These are phyloP conservation scores for Camponotus floridanus DNA, from an alignment of 1,140 invertebrate genomes.

Conservation along the genomic window DNA sequence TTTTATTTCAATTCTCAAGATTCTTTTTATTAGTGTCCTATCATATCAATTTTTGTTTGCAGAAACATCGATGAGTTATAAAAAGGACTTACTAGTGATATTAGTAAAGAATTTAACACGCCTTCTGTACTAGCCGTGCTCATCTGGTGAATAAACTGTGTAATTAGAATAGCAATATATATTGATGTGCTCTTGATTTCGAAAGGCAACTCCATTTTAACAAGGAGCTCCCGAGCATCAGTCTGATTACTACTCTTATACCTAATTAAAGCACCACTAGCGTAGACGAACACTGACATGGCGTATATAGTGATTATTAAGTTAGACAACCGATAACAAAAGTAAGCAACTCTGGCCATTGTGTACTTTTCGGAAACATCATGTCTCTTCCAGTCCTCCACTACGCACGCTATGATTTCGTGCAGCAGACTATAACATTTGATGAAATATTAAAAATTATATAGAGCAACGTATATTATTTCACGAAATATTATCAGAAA, in stretches of 20 bases:
- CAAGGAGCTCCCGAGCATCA: constrained; percentile 15
- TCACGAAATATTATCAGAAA: neutral
- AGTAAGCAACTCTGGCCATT: too few relatives aligned
- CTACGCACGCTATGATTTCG: too few relatives aligned
- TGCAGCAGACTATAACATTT: too few relatives aligned
- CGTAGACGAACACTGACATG: neutral
- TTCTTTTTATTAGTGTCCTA: too few relatives aligned
- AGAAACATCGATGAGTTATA: neutral
- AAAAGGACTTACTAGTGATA: neutral
- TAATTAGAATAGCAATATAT: constrained; percentile 33
- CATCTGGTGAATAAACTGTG: constrained; percentile 47
- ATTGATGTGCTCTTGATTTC: neutral
- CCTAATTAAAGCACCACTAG: neutral
- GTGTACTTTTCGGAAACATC: too few relatives aligned
- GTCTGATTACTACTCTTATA: neutral
- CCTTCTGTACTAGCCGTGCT: neutral
- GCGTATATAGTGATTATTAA: neutral
- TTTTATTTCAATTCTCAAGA: too few relatives aligned
- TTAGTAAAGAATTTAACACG: neutral
- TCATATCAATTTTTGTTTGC: neutral
- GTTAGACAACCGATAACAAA: constrained; percentile 13
- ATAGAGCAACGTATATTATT: too few relatives aligned
- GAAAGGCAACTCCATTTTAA: constrained; percentile 67
- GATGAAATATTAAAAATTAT: too few relatives aligned
- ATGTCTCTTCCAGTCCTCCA: too few relatives aligned